Evolutionary conservation across 2,113 vertebrate genomes (phyloP).

Genomic region (Glaucidium brasilianum): DNA sequence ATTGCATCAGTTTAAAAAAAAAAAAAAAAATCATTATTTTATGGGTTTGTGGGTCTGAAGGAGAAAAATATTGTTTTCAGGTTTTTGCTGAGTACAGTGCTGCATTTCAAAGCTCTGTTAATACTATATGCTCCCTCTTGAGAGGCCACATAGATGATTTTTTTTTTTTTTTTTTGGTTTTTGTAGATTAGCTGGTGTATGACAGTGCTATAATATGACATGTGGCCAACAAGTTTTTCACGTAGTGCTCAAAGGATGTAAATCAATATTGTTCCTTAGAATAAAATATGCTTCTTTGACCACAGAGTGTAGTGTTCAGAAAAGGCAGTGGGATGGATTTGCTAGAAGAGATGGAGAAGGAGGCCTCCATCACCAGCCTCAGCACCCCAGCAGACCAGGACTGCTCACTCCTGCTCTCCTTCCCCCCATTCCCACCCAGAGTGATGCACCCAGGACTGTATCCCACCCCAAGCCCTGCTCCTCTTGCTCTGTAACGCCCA

Average conservation of each 20-base stretch:
- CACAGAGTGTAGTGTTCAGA: rapidly evolving
- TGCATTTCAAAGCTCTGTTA: not conserved
- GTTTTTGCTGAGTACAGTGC: not conserved
- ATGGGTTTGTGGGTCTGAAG: not conserved
- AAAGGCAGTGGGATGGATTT: not conserved
- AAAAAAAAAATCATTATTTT: conserved; percentile 6
- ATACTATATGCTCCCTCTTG: not conserved
- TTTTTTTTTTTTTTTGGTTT: not conserved
- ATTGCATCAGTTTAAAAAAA: not conserved
- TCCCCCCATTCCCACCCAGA: not conserved
- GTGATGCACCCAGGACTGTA: not conserved
- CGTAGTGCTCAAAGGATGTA: not conserved
- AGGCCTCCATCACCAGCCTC: not conserved
- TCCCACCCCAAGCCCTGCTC: not conserved
- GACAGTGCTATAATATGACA: not conserved
- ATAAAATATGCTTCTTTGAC: not conserved
- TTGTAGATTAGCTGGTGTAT: not conserved
- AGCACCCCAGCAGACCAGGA: not conserved
- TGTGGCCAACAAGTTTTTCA: not conserved
- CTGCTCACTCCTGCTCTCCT: not conserved
- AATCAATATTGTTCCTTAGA: not conserved
- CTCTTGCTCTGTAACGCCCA: not conserved
- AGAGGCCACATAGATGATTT: not conserved
- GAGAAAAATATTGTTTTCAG: not conserved
- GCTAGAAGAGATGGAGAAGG: not conserved